Conservation (phyloP, 2,113 vertebrate species). For the Hucho hucho region DNA sequence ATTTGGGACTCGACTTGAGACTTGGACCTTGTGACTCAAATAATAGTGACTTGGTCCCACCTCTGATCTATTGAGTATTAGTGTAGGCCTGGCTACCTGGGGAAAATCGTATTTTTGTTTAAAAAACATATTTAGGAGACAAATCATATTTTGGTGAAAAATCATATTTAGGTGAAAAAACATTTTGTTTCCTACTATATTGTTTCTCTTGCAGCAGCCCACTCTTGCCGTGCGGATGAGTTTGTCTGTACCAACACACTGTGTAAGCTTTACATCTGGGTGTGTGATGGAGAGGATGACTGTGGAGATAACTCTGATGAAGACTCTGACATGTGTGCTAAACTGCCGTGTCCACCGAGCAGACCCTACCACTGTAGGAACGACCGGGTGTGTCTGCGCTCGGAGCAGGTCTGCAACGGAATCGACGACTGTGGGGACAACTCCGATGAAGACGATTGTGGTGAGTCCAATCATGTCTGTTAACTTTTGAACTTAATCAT, state of each 20-base stretch:
- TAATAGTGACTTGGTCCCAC: no score
- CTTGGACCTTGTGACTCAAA: no score
- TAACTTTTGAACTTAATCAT: neutral
- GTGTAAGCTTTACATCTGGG: constrained; percentile 83
- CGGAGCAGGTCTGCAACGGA: constrained; percentile 77
- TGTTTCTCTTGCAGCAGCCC: constrained; percentile 42
- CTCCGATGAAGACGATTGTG: constrained; percentile 82
- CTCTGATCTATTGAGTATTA: no score
- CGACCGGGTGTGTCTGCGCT: constrained; percentile 77
- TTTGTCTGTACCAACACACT: constrained; percentile 87
- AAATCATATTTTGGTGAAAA: neutral
- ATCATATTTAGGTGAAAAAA: neutral
- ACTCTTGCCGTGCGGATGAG: constrained; percentile 81
- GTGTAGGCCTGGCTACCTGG: no score
- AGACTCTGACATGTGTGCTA: constrained; percentile 79
- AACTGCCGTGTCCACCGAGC: constrained; percentile 79
- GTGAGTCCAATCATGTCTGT: constrained; percentile 53
- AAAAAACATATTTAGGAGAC: no score
- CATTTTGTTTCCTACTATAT: neutral
- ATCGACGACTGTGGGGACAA: constrained; percentile 84
- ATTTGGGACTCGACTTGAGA: no score
- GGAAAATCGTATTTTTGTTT: no score
- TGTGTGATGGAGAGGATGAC: constrained; percentile 88
- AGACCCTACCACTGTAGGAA: constrained; percentile 80
- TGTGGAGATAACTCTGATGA: constrained; percentile 88